A percentile compares a stretch with the other conserved stretches of the same genome.
These are phyloP conservation scores for Phycodurus eques DNA, from an alignment of 2,113 vertebrate species.

Conservation along the genomic window DNA sequence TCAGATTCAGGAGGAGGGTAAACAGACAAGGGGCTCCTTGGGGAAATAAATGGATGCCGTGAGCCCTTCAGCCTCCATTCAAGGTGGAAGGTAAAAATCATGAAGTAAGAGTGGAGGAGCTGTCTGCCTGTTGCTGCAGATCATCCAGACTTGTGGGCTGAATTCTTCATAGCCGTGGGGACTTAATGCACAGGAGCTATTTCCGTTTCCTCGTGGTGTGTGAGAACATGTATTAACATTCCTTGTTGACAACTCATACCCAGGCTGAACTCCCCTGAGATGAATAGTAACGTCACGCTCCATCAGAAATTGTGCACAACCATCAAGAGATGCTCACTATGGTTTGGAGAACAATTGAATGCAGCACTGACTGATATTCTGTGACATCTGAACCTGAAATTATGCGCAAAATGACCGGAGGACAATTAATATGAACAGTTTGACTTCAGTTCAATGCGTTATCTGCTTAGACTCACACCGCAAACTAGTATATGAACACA, in stretches of 20 bases:
- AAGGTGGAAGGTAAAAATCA: conserved; percentile 66
- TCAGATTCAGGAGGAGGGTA: conserved; percentile 15
- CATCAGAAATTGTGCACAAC: conserved; percentile 10
- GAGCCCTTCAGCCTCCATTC: conserved; percentile 61
- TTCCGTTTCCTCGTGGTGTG: conserved; percentile 34
- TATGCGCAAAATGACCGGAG: background rate
- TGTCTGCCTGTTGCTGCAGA: conserved; percentile 46
- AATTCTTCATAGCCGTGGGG: conserved; percentile 66
- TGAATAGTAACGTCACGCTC: conserved; percentile 33
- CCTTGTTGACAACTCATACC: conserved; percentile 40
- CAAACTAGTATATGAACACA: no score
- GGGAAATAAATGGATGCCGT: conserved; percentile 59
- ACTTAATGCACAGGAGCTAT: conserved; percentile 40
- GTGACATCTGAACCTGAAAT: background rate
- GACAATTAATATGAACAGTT: background rate
- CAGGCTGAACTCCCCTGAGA: conserved; percentile 24
- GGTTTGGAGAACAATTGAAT: background rate
- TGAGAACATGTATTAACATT: conserved; percentile 25
- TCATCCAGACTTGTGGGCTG: conserved; percentile 29
- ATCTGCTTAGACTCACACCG: no score
- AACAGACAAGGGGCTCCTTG: conserved; percentile 39
- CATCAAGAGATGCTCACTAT: background rate
- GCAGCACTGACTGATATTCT: background rate
- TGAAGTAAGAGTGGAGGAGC: conserved; percentile 59
- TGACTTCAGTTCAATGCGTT: no score